Evolutionary conservation across 2,888 invertebrate genomes (phyloP), one percentile per base, ranked within the genome.

Genomic region (Synanthedon andrenaeformis): DNA sequence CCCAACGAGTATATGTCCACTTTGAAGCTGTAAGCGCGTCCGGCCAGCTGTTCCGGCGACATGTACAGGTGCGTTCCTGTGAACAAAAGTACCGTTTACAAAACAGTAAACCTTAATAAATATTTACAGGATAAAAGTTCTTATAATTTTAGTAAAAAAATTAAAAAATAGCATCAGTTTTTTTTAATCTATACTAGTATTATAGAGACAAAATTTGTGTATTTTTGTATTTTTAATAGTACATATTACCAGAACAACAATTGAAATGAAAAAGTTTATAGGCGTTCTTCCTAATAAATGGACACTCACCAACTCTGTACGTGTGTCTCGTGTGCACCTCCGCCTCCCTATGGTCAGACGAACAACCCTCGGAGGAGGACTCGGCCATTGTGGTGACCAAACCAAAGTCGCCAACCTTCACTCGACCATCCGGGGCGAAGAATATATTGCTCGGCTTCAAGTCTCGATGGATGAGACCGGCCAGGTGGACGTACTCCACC

Each of bases 371-470:
- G 1, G n/a, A 4, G 0, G 79, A 71, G 14, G 67, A 70, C 42
- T 87, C 87, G 0, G 63, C 68, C 90, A 95, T 94, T 19, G 94
- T 93, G 4, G 98, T 98, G 11, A 96, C 99, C n/a, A 99, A 90
- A 0, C 99, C 99, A 84, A 99, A 99, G 85, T 99, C 99, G 0
- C 99, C 99, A 54, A 99, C 95, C 89, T 99, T 99, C 8, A 99
- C 92, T 3, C 74, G 62, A 0, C 95, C 95, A 76, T 97, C 96
- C 60, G 92, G 89, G 0, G 97, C 94, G 79, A 99, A 98, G 82
- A 99, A 96, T 41, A 84, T 82, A 58, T 81, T 84, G 55, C 79
- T 84, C 66, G 95, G 95, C 88, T 99, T 99, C 45, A 99, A 89
- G 82, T 99, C 99, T 51, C 99, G 90, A 76, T 99, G 99, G 74